A percentile compares a stretch with the other conserved stretches of the same genome.
phyloP scores from a whole-genome alignment of 2,113 vertebrate species.

The Anolis carolinensis region DNA sequence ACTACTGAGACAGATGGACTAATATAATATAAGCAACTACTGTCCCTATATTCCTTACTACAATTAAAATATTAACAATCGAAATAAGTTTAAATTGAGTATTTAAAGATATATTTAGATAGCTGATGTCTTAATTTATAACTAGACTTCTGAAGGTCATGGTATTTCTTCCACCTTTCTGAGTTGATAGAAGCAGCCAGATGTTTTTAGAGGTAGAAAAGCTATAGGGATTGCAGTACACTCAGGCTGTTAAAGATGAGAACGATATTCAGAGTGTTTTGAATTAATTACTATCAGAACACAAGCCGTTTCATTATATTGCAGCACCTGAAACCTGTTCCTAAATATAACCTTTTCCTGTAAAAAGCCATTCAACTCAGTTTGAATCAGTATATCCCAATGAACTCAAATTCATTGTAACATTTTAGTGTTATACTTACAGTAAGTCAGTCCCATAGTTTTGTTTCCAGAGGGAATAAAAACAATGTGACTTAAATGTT shows the following conservation, averaged over 20 bases:
- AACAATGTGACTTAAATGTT: no score
- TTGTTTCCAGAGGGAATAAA: no score
- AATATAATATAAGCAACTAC: background rate
- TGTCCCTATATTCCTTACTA: no score
- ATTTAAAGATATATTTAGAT: no score
- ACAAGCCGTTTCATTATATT: slow-evolving; percentile 54
- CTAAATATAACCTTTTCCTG: slow-evolving; percentile 60
- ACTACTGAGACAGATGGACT: background rate
- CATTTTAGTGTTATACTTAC: background rate
- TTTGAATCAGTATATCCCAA: slow-evolving; percentile 52
- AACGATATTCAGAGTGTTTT: slow-evolving; percentile 34
- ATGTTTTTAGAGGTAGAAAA: slow-evolving; percentile 25
- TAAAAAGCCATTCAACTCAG: slow-evolving; percentile 55
- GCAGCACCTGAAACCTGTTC: slow-evolving; percentile 54
- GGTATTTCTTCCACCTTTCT: background rate
- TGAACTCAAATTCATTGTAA: background rate
- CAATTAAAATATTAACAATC: slow-evolving; percentile 39
- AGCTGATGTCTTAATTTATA: no score
- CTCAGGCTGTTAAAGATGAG: slow-evolving; percentile 33
- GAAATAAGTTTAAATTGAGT: background rate
- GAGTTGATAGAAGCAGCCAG: slow-evolving; percentile 4
- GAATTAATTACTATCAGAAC: slow-evolving; percentile 41
- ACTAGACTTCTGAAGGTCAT: no score
- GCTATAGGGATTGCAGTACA: slow-evolving; percentile 2
- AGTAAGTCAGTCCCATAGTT: no score